Conservation (phyloP, 2,888 invertebrate genomes). For the Drosophila mayaguana region DNA sequence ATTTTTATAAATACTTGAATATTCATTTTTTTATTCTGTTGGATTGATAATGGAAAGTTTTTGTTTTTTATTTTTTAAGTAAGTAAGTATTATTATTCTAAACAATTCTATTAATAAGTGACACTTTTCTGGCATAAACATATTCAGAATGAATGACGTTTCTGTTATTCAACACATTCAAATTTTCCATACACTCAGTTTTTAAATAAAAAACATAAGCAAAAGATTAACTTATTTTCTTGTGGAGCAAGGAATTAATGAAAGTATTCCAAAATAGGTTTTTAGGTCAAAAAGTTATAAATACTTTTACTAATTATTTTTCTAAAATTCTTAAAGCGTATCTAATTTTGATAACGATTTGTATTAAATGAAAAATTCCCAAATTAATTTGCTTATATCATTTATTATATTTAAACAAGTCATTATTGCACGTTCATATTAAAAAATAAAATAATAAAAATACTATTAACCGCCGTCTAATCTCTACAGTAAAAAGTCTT, state of each 20-base stretch:
- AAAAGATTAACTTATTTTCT: neutral
- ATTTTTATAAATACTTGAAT: too few species aligned
- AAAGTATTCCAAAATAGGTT: constrained; percentile 3
- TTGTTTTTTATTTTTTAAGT: neutral
- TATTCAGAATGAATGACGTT: neutral
- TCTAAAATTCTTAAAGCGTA: neutral
- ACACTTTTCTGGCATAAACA: constrained; percentile 2
- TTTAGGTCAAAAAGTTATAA: neutral
- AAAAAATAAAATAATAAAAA: too few species aligned
- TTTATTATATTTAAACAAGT: neutral
- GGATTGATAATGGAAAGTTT: neutral
- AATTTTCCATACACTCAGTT: neutral
- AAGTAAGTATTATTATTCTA: neutral
- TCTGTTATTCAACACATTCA: neutral
- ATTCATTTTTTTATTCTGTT: too few species aligned
- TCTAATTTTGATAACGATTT: neutral
- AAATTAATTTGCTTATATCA: neutral
- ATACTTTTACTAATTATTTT: neutral
- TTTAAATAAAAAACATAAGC: neutral
- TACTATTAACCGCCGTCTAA: neutral
- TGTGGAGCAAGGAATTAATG: neutral
- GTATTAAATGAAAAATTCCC: too few species aligned
- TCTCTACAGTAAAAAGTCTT: neutral
- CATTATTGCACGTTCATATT: neutral
- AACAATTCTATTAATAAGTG: constrained; percentile 5